phyloP scores from a whole-genome alignment of 1,140 invertebrate genomes.

The Hylyphantes graminicola region DNA sequence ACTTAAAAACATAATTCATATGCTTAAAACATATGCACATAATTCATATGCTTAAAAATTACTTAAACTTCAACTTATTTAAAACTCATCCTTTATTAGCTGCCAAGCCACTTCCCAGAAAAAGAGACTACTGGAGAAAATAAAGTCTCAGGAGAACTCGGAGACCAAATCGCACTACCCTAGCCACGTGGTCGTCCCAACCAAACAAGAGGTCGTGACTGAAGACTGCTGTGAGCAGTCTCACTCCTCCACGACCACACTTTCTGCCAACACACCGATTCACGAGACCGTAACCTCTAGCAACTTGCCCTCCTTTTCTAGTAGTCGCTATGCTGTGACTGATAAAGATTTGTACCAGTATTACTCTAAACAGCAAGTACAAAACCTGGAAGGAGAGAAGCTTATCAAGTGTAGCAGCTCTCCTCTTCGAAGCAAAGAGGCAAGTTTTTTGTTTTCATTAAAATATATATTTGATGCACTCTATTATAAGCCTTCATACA shows the following conservation, averaged over 20 bases:
- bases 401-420: slow-evolving; percentile 62
- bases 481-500: background rate
- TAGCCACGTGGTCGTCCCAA: slow-evolving; percentile 40
- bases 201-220: slow-evolving; percentile 60
- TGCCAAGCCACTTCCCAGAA: slow-evolving; percentile 76
- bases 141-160: slow-evolving; percentile 74
- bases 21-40: background rate
- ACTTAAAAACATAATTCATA: background rate
- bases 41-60: background rate
- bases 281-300: slow-evolving; percentile 10
- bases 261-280: slow-evolving; percentile 21
- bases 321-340: background rate
- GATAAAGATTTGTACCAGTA: slow-evolving; percentile 57
- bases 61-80: no score
- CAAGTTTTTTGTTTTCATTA: background rate
- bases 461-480: background rate
- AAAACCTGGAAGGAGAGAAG: slow-evolving; percentile 61
- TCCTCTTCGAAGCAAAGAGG: slow-evolving; percentile 50
- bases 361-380: slow-evolving; percentile 60
- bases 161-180: slow-evolving; percentile 26
- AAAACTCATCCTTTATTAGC: background rate
- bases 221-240: slow-evolving; percentile 48
- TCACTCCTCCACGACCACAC: slow-evolving; percentile 24
- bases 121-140: slow-evolving; percentile 86
- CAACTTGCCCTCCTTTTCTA: slow-evolving; percentile 1